Evolutionary conservation across 1,140 invertebrate genomes (phyloP).

Genomic region (Luehdorfia chinensis): DNA sequence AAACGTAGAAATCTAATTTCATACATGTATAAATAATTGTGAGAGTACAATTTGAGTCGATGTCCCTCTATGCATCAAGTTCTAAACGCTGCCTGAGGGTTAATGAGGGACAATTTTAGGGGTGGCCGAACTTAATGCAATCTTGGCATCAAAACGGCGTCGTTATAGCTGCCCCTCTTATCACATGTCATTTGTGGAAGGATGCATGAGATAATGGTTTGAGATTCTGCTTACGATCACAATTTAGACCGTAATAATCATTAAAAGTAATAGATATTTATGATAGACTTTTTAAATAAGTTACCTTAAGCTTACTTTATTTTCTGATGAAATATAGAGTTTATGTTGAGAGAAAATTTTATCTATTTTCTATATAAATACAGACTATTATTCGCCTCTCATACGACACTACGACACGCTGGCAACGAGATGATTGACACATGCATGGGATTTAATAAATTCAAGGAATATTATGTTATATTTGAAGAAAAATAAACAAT

Average conservation of each 20-base stretch:
- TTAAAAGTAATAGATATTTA: too few species aligned
- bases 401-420: too few species aligned
- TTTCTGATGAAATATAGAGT: too few species aligned
- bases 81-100: slow-evolving; percentile 12
- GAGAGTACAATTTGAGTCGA: neutral
- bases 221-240: neutral
- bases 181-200: slow-evolving; percentile 8
- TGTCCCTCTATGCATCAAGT: slow-evolving; percentile 10
- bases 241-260: neutral
- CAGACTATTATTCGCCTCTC: too few species aligned
- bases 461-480: too few species aligned
- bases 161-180: slow-evolving; percentile 14
- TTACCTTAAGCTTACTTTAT: too few species aligned
- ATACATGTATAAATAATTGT: slow-evolving; percentile 16
- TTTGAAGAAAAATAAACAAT: too few species aligned
- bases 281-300: too few species aligned
- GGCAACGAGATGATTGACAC: too few species aligned
- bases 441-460: too few species aligned
- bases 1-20: slow-evolving; percentile 12
- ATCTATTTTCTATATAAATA: too few species aligned
- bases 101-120: slow-evolving; percentile 18
- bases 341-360: too few species aligned
- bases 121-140: slow-evolving; percentile 18
- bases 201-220: slow-evolving; percentile 2
- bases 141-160: slow-evolving; percentile 14